These are phyloP conservation scores for Tipula vernalis DNA, from an alignment of 2,888 invertebrate genomes.

Conservation along the genomic window DNA sequence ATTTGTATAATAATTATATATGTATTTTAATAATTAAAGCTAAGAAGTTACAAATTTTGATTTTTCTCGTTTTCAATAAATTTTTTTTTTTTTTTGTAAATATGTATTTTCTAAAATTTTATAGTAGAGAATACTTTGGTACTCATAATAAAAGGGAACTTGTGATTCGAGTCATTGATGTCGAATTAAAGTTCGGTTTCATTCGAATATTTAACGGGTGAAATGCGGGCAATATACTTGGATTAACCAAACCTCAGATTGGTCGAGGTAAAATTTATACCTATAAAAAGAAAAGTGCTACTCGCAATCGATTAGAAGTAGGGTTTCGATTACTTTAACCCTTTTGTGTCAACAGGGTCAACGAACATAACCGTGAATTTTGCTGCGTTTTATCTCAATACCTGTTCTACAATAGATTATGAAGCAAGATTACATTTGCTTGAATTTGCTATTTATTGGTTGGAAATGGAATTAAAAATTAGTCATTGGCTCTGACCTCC, in stretches of 20 bases:
- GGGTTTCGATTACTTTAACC: too few relatives aligned
- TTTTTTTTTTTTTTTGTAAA: not conserved
- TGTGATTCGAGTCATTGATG: not conserved
- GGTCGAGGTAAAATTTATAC: too few relatives aligned
- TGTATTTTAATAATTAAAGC: conserved; percentile 4
- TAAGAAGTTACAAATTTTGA: not conserved
- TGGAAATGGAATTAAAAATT: too few relatives aligned
- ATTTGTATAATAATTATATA: conserved; percentile 4
- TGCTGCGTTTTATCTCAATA: too few relatives aligned
- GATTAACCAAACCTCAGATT: not conserved
- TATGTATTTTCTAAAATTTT: not conserved
- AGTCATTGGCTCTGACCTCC: too few relatives aligned
- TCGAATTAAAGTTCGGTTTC: not conserved
- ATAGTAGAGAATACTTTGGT: not conserved
- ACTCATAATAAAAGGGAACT: not conserved
- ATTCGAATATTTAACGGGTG: not conserved
- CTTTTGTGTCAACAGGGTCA: too few relatives aligned
- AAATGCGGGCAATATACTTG: not conserved
- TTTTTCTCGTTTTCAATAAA: not conserved
- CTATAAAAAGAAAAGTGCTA: too few relatives aligned
- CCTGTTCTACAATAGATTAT: too few relatives aligned
- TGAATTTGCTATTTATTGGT: too few relatives aligned
- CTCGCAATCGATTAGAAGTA: too few relatives aligned
- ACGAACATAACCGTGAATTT: too few relatives aligned
- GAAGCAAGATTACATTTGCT: too few relatives aligned